These are phyloP conservation scores for Drosophila prosaltans DNA, from an alignment of 1,140 invertebrate species.

Conservation along the genomic window DNA sequence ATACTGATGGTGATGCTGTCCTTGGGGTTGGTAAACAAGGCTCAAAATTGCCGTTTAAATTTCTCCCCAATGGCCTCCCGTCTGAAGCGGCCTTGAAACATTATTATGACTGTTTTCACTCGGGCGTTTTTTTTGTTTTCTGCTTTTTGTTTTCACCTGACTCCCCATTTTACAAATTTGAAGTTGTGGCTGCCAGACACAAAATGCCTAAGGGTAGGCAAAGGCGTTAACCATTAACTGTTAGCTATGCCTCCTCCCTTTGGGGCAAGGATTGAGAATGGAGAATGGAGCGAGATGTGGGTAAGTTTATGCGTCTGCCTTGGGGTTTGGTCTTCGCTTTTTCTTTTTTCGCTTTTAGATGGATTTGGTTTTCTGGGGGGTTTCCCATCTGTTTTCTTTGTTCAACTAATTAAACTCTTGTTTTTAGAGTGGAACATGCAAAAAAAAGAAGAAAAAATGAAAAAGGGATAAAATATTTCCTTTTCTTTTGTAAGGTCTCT, in stretches of 20 bases:
- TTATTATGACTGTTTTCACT: constrained; percentile 69
- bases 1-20: constrained; percentile 62
- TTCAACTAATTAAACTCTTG: constrained; percentile 77
- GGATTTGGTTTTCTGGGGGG: constrained; percentile 12
- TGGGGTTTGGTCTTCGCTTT: constrained; percentile 25
- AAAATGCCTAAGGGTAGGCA: constrained; percentile 47
- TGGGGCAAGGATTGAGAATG: constrained; percentile 11
- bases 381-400: constrained; percentile 29
- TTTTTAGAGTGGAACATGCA: constrained; percentile 29
- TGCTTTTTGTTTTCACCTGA: constrained; percentile 16
- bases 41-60: constrained; percentile 80
- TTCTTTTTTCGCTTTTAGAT: constrained; percentile 3
- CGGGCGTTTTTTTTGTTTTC: background rate
- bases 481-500: constrained; percentile 29
- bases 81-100: constrained; percentile 69
- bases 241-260: constrained; percentile 61
- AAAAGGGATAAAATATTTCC: constrained; percentile 63
- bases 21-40: constrained; percentile 79
- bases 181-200: constrained; percentile 71
- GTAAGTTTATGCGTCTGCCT: constrained; percentile 40
- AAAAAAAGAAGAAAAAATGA: too few species aligned
- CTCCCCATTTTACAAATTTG: constrained; percentile 66
- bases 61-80: constrained; percentile 65
- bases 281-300: constrained; percentile 3
- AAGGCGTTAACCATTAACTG: constrained; percentile 66